Conservation (phyloP, 2,797 vertebrate species). For the Falco berigora region DNA sequence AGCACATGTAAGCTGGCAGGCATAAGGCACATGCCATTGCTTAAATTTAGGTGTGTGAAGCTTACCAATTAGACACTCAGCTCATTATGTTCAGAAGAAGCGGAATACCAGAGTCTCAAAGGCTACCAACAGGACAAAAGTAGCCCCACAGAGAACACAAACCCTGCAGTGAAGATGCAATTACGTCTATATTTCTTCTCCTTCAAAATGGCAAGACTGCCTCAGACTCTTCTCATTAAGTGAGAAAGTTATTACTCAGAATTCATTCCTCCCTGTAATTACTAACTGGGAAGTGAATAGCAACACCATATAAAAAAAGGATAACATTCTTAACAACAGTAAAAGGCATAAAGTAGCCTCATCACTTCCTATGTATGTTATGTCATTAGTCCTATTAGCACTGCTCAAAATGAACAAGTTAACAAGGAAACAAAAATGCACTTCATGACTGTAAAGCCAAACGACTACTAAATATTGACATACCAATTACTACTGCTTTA, state of each 20-base stretch:
- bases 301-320: not conserved
- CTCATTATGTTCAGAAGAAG: not conserved
- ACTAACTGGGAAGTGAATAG: constrained; percentile 14
- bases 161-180: not conserved
- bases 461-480: not conserved
- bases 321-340: not conserved
- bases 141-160: not conserved
- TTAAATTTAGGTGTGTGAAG: not conserved
- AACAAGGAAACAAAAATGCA: not conserved
- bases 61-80: not conserved
- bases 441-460: not conserved
- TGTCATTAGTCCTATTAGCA: not conserved
- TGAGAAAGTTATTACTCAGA: not conserved
- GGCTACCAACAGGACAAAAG: not conserved
- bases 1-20: not conserved
- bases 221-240: constrained; percentile 26
- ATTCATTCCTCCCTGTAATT: constrained; percentile 22
- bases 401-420: not conserved
- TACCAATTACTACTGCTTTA: not conserved
- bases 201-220: not conserved
- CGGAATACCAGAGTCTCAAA: not conserved
- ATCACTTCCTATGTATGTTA: not conserved
- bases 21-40: not conserved
- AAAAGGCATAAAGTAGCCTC: not conserved
- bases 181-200: constrained; percentile 1